Evolutionary conservation across 2,888 invertebrate genomes (phyloP), one percentile per base, ranked within the genome.

Genomic region (Danaus chrysippus): DNA sequence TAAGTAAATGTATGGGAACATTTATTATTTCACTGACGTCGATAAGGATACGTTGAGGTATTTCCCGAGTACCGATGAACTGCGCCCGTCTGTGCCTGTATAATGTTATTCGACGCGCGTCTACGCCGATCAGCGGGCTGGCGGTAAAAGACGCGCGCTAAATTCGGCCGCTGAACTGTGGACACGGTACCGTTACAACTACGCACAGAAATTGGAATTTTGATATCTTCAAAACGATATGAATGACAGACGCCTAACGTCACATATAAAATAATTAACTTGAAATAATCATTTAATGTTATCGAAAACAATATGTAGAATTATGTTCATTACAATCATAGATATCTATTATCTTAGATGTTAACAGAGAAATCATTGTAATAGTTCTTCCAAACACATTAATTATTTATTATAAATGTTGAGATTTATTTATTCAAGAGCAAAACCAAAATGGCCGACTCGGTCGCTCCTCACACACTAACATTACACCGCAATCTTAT

Each of bases 161-260:
- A 71, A 72, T 70, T 69, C 68, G 69, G 70, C 68, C 68, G 65
- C 12, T n/a, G 46, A 13, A n/a, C n/a, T 34, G 23, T 34, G 23
- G 23, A 59, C 55, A 61, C 55, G 58, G 64, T 69, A 71, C 73
- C 71, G 73, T 74, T 73, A 73, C 62, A 62, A 62, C 59, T 68
- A 68, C 67, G 65, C 69, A 66, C 71, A 60, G 55, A 69, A 71
- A 67, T 66, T 68, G 71, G 68, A 69, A 68, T 70, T 68, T 70
- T 67, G 68, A 67, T 70, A 72, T 72, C 68, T 66, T 68, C 67
- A 64, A 61, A 68, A 65, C 63, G 64, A 63, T 49, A 42, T 54
- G 17, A 17, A 49, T 34, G 23, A 34, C 23, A 34, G 23, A 34
- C 23, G 23, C 3, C 23, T 34, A 34, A n/a, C 13, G 12, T 46